Evolutionary conservation across 2,888 invertebrate genomes (phyloP).

Genomic region (Cerceris rybyensis): DNA sequence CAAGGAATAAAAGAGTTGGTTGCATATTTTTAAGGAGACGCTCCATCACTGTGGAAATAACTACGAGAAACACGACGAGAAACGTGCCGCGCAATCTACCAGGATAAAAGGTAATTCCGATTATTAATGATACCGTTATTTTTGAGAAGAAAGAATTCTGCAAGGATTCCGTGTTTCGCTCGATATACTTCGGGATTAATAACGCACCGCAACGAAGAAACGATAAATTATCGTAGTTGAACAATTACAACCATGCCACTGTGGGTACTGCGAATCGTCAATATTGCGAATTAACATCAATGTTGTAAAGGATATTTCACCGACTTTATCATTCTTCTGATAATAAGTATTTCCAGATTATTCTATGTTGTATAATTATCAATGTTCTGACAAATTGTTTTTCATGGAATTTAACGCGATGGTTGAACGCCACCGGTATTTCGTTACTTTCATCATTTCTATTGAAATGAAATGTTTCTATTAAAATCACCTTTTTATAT

Average conservation of each 20-base stretch:
- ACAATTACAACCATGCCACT: slow-evolving; percentile 37
- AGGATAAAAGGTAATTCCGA: slow-evolving; percentile 69
- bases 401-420: too few relatives aligned
- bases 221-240: slow-evolving; percentile 52
- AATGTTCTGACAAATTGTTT: too few relatives aligned
- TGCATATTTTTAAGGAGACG: slow-evolving; percentile 28
- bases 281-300: slow-evolving; percentile 52
- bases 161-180: slow-evolving; percentile 64
- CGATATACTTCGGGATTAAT: slow-evolving; percentile 69
- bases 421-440: too few relatives aligned
- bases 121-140: slow-evolving; percentile 70
- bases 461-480: too few relatives aligned
- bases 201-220: slow-evolving; percentile 49
- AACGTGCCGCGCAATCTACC: slow-evolving; percentile 56
- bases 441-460: too few relatives aligned
- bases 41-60: slow-evolving; percentile 11
- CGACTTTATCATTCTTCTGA: slow-evolving; percentile 28
- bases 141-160: slow-evolving; percentile 63
- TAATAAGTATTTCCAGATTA: background rate
- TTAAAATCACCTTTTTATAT: too few relatives aligned
- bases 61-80: slow-evolving; percentile 36
- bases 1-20: slow-evolving; percentile 8
- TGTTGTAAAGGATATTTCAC: slow-evolving; percentile 29
- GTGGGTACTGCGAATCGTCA: slow-evolving; percentile 44
- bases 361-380: background rate